Base-by-base conservation (phyloP, 2,888 invertebrate genomes). In the Parnassius smintheus region DNA sequence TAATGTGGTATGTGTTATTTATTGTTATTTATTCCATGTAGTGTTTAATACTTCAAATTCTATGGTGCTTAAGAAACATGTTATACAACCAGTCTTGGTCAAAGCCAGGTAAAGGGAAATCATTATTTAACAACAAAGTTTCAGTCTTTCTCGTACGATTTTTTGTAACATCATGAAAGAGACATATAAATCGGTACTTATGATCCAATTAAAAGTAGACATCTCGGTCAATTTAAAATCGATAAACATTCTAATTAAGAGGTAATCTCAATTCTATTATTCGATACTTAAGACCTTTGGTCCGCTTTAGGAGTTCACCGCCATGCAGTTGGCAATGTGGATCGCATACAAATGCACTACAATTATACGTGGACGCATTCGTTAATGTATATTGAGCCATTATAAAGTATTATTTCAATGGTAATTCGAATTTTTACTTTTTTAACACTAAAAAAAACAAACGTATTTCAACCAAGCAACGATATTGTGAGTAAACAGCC, bases 321-420 rank as follows among this genome's bases (percentile, higher is more conserved):
- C 51, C 59, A 61, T 67, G 61, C 63, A 66, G 35, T 62, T 64
- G 58, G 50, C 49, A 60, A 59, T 69, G 76, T 70, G 74, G 61
- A 65, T 52, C 62, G 79, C 73, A 80, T 80, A 80, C 75, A 71
- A 78, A 79, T 72, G 61, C 65, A 59, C 41, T 13, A 42, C 41
- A 68, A 71, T 72, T 73, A 75, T 70, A 60, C 68, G 52, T 54
- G 53, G 56, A 61, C 64, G 67, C 46, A 46, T 62, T 62, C 56
- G 62, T 50, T 67, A 62, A 60, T 62, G 56, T 51, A 22, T 35
- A 46, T 9, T n/a, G 2, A 25, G 2, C 2, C 44, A 44, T 54
- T 45, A 18, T 46, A 49, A 49, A 46, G 46, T 25, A 45, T 22
- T 25, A 46, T 56, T 48, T 46, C 25, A 42, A 35, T 22, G 46